A percentile compares a stretch with the other conserved stretches of the same genome.
Evolutionary conservation across 2,888 invertebrate species (phyloP).

Genomic region (Xanthia togata): DNA sequence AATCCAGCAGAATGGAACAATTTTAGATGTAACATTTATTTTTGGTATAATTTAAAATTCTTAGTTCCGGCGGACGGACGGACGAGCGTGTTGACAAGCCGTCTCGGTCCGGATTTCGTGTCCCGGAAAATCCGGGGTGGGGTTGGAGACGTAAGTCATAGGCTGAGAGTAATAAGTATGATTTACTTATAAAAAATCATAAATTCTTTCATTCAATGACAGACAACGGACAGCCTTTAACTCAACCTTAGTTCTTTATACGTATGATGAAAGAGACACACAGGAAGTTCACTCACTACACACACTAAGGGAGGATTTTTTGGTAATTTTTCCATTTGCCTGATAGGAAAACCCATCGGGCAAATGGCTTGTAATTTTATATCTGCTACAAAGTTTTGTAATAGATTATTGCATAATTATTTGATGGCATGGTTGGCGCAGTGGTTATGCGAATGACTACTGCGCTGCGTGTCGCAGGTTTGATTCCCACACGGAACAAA

Average conservation of each 20-base stretch:
- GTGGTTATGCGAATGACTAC: no score
- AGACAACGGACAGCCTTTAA: not conserved
- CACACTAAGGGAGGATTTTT: not conserved
- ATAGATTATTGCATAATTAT: not conserved
- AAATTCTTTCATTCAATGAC: not conserved
- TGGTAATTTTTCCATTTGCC: not conserved
- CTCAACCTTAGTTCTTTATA: not conserved
- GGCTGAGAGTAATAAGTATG: not conserved
- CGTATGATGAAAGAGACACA: not conserved
- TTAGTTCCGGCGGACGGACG: constrained; percentile 56
- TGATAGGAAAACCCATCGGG: not conserved
- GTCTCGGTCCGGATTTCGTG: constrained; percentile 66
- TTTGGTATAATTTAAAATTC: constrained; percentile 67
- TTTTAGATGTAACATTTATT: constrained; percentile 63
- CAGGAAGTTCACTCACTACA: no score
- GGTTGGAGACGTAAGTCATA: constrained; percentile 47
- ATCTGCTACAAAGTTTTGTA: not conserved
- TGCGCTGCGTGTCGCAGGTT: no score
- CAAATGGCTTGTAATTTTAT: not conserved
- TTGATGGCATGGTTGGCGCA: no score
- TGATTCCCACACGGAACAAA: no score
- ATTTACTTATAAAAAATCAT: not conserved
- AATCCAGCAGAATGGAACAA: constrained; percentile 49
- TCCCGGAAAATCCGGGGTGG: constrained; percentile 64
- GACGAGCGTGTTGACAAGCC: constrained; percentile 68